Conservation (phyloP, 2,113 vertebrate genomes). For the Pseudorectes ferrugineus region DNA sequence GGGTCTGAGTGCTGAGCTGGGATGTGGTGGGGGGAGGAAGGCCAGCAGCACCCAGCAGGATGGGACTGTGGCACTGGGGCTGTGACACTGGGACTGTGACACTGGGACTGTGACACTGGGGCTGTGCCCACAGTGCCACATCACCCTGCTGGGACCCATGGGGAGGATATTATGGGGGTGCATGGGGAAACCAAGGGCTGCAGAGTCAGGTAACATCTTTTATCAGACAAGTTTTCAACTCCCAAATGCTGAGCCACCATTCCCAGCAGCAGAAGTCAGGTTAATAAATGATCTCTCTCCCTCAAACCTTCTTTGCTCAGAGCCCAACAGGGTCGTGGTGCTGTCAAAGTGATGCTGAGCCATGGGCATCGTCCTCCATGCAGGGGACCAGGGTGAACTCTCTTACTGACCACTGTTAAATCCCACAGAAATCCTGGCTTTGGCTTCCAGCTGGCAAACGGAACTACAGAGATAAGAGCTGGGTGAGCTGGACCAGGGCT, state of each 20-base stretch:
- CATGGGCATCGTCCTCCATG: rapidly evolving
- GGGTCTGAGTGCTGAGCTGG: neutral
- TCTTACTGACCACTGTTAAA: neutral
- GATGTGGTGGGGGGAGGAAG: neutral
- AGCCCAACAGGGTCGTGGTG: rapidly evolving
- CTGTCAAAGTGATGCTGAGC: neutral
- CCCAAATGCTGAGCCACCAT: neutral
- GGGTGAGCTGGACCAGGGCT: neutral
- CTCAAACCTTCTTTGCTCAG: neutral
- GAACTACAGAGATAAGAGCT: neutral
- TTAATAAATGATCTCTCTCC: neutral
- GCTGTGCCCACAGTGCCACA: neutral
- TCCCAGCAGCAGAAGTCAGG: neutral
- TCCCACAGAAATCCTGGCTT: neutral
- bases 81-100: neutral
- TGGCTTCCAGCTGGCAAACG: neutral
- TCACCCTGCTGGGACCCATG: neutral
- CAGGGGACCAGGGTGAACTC: neutral
- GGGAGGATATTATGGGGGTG: rapidly evolving
- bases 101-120: neutral
- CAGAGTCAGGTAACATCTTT: neutral
- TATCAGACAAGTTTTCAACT: neutral
- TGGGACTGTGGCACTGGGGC: neutral
- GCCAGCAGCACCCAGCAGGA: neutral
- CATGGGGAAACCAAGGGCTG: neutral